Base-by-base conservation (phyloP, 2,888 invertebrate species). In the Drosophila melanosoma region DNA sequence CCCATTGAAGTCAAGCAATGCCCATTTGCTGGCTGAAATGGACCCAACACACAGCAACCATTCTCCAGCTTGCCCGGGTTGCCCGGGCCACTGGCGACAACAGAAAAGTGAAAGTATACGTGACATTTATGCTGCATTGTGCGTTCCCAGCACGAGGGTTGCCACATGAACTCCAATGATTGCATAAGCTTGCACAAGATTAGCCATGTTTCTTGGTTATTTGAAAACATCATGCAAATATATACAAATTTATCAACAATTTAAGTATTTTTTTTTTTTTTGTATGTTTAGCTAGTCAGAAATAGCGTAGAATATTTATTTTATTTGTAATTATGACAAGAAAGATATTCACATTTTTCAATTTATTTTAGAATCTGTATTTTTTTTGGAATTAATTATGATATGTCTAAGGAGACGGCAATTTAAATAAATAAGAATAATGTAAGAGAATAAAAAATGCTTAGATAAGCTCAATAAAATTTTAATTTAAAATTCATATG, bases 81-180 rank as follows among this genome's bases (percentile, higher is more conserved):
- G 29, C 29, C 29, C 29, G 29, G 29, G 29, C 29, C 29, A 29
- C 33, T 48, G 53, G 33, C 36, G 42, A 64, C 67, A 73, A 69
- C 69, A 74, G 78, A 78, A 83, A 83, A 87, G 87, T 84, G 88
- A 85, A 85, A 85, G 85, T 85, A 85, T 85, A 85, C 85, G 85
- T 85, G 85, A 85, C 86, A 88, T 86, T 80, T 80, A 80, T 66
- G 74, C 67, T 72, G 81, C 71, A 73, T 70, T 76, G 66, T 79
- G 69, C 51, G 62, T 61, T 32, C 29, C 33, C 12, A 32, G 23
- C 60, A 48, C 72, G 79, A 79, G 79, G 79, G 79, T 29, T 73
- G 57, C 52, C 45, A 17, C 8, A 10, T n/a, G 32, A 60, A 29
- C 74, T 74, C 38, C n/a, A 40, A 52, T 33, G 36, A 29, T 32